Conservation (phyloP, 1,140 invertebrate species). For the Chlorops oryzae region DNA sequence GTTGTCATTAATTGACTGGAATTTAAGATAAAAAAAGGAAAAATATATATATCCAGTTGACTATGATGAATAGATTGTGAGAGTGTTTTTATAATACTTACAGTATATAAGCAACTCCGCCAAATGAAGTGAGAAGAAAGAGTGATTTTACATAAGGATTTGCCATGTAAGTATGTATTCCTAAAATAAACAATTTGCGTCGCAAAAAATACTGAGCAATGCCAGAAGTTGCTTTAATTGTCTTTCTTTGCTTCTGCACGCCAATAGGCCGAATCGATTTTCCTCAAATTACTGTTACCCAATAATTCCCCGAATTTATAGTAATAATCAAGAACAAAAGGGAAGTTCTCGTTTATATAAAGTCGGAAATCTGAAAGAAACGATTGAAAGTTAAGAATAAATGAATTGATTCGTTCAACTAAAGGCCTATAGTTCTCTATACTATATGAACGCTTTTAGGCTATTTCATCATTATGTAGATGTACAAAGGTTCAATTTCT, state of each 20-base stretch:
- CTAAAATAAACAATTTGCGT: conserved; percentile 5
- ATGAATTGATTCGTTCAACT: too few relatives aligned
- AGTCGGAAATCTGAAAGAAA: conserved; percentile 53
- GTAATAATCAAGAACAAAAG: conserved; percentile 55
- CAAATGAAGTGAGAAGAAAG: conserved; percentile 53
- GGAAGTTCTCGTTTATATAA: conserved; percentile 56
- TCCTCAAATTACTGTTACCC: conserved; percentile 50
- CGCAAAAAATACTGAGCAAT: not conserved
- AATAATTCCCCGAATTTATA: conserved; percentile 56
- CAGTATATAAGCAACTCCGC: conserved; percentile 54
- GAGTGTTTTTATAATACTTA: too few relatives aligned
- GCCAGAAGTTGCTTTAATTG: conserved; percentile 16
- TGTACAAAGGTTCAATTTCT: too few relatives aligned
- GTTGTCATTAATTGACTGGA: too few relatives aligned
- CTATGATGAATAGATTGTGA: too few relatives aligned
- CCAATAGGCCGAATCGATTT: conserved; percentile 53
- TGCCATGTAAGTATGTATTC: conserved; percentile 48
- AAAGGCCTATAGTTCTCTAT: too few relatives aligned
- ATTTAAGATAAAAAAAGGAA: too few relatives aligned
- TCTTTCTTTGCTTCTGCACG: conserved; percentile 19
- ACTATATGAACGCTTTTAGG: too few relatives aligned
- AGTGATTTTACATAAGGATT: conserved; percentile 50
- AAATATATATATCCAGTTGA: too few relatives aligned
- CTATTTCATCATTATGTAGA: too few relatives aligned
- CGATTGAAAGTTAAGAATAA: too few relatives aligned